Base-by-base conservation (phyloP, 1,140 invertebrate genomes). In the Drosophila nasuta region DNA sequence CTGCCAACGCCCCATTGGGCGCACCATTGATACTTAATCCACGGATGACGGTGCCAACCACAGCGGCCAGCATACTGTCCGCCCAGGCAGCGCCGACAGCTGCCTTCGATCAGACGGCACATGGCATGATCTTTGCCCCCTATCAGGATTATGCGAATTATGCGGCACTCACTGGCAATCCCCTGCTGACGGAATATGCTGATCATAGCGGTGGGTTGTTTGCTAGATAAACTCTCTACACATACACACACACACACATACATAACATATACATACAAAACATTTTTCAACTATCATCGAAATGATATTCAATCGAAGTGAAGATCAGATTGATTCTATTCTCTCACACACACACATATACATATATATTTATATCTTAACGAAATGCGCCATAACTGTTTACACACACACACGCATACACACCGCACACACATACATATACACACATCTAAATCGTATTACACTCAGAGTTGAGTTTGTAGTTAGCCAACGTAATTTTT, bases 131-230 rank as follows among this genome's bases (percentile, higher is more conserved):
- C 81, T 96, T 96, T 93, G 94, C 95, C 11, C 96, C 97, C 1
- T 98, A 97, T 88, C 95, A 95, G 11, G 97, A 97, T 80, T 97
- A 97, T 93, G 95, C 96, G 91, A 97, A 97, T 92, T 98, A 98
- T 93, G 96, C 97, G 13, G 97, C 97, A 38, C 94, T 98, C 62
- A 96, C 96, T 58, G 94, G 94, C 64, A 95, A 94, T 91, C 96
- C 97, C 64, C 94, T 98, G 78, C 95, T 97, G 83, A 96, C 96
- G 82, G 97, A 97, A 92, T 97, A 97, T 94, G 95, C 96, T 81
- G 97, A 98, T 94, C 96, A 97, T 95, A 96, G 97, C 95, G 97
- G 97, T 98, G 97, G 97, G 97, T 98, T 97, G 93, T 97, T 97
- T 95, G 96, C 96, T 94, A 96, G 96, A 93, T 95, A 93, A 94